A percentile compares a stretch with the other conserved stretches of the same genome.
Evolutionary conservation across 2,888 invertebrate genomes (phyloP).

Genomic region (Rhimphoctona megacephalus): DNA sequence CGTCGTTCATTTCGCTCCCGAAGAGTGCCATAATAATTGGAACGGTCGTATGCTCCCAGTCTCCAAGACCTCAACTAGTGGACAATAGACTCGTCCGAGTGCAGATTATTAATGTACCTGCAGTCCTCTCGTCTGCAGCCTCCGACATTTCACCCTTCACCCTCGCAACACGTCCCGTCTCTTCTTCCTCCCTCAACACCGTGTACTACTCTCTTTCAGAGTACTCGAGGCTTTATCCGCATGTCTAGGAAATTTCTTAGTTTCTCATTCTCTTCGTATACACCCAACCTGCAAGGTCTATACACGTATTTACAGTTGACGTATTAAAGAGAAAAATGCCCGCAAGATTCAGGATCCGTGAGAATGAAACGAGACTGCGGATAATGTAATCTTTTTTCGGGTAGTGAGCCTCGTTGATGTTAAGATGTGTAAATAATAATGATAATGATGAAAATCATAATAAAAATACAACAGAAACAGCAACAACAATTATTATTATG

Average conservation of each 20-base stretch:
- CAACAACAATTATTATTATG: background rate
- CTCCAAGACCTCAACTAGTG: conserved; percentile 67
- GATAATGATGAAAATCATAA: conserved; percentile 2
- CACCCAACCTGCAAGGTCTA: background rate
- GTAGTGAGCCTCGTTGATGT: background rate
- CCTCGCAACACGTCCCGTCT: conserved; percentile 9
- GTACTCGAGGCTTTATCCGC: conserved; percentile 52
- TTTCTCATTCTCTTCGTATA: conserved; percentile 45
- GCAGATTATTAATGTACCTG: conserved; percentile 83
- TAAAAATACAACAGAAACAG: background rate
- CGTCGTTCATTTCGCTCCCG: conserved; percentile 65
- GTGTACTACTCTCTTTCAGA: conserved; percentile 50
- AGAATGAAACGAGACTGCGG: conserved; percentile 41
- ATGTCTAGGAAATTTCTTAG: conserved; percentile 69
- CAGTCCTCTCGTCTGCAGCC: conserved; percentile 64
- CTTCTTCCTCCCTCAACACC: conserved; percentile 25
- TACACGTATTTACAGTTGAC: conserved; percentile 60
- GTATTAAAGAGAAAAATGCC: conserved; percentile 61
- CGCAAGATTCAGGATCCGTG: conserved; percentile 29
- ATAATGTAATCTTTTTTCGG: conserved; percentile 3
- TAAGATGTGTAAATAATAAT: background rate
- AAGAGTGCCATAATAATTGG: conserved; percentile 83
- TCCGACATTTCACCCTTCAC: conserved; percentile 8
- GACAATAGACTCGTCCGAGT: conserved; percentile 83
- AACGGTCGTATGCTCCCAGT: conserved; percentile 81